Evolutionary conservation across 1,140 invertebrate genomes (phyloP).

Genomic region (Lepidurus apus): DNA sequence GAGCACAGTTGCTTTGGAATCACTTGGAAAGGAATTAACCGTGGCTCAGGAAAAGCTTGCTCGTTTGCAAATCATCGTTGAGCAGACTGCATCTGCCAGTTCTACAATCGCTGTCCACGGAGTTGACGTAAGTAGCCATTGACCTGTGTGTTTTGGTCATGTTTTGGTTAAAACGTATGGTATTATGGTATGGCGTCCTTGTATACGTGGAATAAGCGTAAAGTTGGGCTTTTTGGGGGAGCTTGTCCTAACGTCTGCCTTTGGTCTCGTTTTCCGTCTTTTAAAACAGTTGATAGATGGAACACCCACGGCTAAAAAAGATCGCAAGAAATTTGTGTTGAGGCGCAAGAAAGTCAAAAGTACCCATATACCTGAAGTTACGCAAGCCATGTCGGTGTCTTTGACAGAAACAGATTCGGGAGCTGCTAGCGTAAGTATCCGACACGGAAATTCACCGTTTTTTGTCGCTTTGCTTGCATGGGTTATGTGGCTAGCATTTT

Average conservation of each 20-base stretch:
- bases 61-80: slow-evolving; percentile 55
- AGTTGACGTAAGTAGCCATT: not conserved
- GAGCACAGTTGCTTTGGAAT: slow-evolving; percentile 50
- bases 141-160: not conserved
- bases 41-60: slow-evolving; percentile 59
- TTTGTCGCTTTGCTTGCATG: slow-evolving; percentile 19
- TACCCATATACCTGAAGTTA: slow-evolving; percentile 23
- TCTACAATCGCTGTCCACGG: not conserved
- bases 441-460: not conserved
- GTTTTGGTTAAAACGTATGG: not conserved
- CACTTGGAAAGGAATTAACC: slow-evolving; percentile 54
- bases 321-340: slow-evolving; percentile 61
- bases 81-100: slow-evolving; percentile 45
- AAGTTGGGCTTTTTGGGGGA: slow-evolving; percentile 6
- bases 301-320: slow-evolving; percentile 61
- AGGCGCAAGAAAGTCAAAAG: slow-evolving; percentile 55
- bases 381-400: slow-evolving; percentile 28
- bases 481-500: not conserved
- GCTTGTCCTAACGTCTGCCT: slow-evolving; percentile 27
- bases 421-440: not conserved
- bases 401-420: slow-evolving; percentile 33
- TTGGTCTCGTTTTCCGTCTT: slow-evolving; percentile 2
- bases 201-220: not conserved
- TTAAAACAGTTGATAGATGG: not conserved
- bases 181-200: not conserved